These are phyloP conservation scores for Apamea epomidion DNA, from an alignment of 2,888 invertebrate genomes.

Conservation along the genomic window DNA sequence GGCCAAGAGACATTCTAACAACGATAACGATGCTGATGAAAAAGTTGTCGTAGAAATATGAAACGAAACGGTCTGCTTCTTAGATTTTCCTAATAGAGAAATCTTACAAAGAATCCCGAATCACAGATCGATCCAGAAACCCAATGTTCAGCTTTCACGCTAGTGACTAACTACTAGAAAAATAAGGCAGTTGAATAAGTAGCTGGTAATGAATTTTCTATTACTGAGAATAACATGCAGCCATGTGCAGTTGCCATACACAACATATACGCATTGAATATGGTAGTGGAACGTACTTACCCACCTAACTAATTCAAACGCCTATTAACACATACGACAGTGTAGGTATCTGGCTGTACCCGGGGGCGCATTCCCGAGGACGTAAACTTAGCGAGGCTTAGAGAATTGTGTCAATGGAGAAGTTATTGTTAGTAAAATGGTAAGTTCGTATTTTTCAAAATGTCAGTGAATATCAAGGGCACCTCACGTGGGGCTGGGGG, in stretches of 20 bases:
- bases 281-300: background rate
- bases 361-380: background rate
- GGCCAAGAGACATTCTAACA: too few relatives aligned
- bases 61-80: too few relatives aligned
- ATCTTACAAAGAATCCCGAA: too few relatives aligned
- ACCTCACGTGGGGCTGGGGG: constrained; percentile 53
- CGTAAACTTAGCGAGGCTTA: constrained; percentile 30
- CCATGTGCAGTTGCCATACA: background rate
- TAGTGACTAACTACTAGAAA: too few relatives aligned
- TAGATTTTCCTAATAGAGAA: too few relatives aligned
- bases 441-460: constrained; percentile 73
- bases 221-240: background rate
- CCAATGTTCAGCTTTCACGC: too few relatives aligned
- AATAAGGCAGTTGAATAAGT: too few relatives aligned
- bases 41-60: too few relatives aligned
- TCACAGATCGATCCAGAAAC: too few relatives aligned
- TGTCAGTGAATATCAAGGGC: constrained; percentile 82
- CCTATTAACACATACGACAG: background rate
- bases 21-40: too few relatives aligned
- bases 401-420: constrained; percentile 53
- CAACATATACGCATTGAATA: background rate
- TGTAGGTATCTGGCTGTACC: background rate
- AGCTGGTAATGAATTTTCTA: background rate
- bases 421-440: constrained; percentile 59
- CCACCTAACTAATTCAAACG: background rate